phyloP scores from a whole-genome alignment of 2,888 invertebrate species.

The Microchrysa polita region DNA sequence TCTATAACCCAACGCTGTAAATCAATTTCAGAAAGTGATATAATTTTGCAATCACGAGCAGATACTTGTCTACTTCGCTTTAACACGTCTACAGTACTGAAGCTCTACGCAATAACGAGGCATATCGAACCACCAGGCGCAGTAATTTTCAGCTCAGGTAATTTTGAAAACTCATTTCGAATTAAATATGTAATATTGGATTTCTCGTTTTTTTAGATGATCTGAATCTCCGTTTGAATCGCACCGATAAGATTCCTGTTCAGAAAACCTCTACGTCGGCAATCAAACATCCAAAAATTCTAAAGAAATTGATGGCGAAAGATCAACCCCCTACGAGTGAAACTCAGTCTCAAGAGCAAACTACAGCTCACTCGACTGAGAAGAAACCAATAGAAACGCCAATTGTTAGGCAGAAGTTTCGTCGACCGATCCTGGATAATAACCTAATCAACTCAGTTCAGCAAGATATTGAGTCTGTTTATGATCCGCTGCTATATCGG shows the following conservation, averaged over 20 bases:
- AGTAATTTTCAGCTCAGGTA: conserved; percentile 77
- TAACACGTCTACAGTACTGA: conserved; percentile 73
- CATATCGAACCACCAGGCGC: conserved; percentile 77
- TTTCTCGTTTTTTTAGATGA: conserved; percentile 56
- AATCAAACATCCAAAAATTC: conserved; percentile 63
- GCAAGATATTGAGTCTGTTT: conserved; percentile 13
- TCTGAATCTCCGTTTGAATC: conserved; percentile 61
- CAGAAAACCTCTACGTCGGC: conserved; percentile 57
- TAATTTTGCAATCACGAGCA: conserved; percentile 64
- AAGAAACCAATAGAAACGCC: conserved; percentile 13
- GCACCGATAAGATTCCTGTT: conserved; percentile 62
- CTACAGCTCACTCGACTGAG: neutral
- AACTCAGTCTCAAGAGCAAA: conserved; percentile 32
- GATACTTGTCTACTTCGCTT: conserved; percentile 77
- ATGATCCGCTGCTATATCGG: conserved; percentile 46
- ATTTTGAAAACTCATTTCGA: neutral
- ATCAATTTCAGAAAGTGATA: conserved; percentile 59
- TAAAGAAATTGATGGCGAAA: conserved; percentile 58
- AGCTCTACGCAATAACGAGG: conserved; percentile 71
- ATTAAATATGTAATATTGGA: neutral
- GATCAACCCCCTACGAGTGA: conserved; percentile 21
- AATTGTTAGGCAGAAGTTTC: neutral
- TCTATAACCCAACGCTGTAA: neutral
- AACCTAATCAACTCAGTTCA: conserved; percentile 31
- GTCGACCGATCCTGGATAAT: conserved; percentile 35